Base-by-base conservation (phyloP, 2,113 vertebrate species). In the Hydropotes inermis region DNA sequence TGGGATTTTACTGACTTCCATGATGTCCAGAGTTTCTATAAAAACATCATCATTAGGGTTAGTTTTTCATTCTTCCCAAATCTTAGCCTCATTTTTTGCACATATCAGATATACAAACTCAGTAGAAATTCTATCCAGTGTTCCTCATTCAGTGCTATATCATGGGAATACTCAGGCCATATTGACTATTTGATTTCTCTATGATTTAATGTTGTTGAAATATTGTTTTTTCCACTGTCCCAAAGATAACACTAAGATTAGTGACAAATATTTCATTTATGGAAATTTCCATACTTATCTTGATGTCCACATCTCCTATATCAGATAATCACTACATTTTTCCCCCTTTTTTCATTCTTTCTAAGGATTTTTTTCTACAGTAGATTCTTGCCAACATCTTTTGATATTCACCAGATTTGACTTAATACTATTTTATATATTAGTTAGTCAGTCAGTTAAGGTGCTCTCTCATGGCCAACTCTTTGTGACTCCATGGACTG, bases 401-500 rank as follows among this genome's bases (percentile, higher is more conserved):
- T 57, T 17, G 74, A 45, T 50, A 54, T 70, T 70, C n/a, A 54
- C 23, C 19, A 25, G 10, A 79, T 12, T 64, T 91, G 57, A 78
- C 45, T 79, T 30, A 79, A 50, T 50, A 11, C 15, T 74, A 27
- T 61, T 83, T 43, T 45, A 50, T 70, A 23, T 70, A 70, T 70
- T n/a, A 39, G 67, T 70, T 70, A 70, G 11, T 39, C 19, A 39
- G 16, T 67, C 64, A 67, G 0, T 70, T 23, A n/a, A 70, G 10
- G n/a, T 0, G 2, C 0, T 2, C 4, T 12, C n/a, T 70, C 67
- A 1, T 39, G n/a, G 23, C 4, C 2, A 0, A 3, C 10, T 12
- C n/a, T 70, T 70, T 70, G 67, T 11, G 10, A 70, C 67, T 10
- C 10, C 67, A 70, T 13, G n/a, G n/a, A 70, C 67, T 70, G n/a